Evolutionary conservation across 2,797 vertebrate genomes (phyloP).

Genomic region (Thaleichthys pacificus): DNA sequence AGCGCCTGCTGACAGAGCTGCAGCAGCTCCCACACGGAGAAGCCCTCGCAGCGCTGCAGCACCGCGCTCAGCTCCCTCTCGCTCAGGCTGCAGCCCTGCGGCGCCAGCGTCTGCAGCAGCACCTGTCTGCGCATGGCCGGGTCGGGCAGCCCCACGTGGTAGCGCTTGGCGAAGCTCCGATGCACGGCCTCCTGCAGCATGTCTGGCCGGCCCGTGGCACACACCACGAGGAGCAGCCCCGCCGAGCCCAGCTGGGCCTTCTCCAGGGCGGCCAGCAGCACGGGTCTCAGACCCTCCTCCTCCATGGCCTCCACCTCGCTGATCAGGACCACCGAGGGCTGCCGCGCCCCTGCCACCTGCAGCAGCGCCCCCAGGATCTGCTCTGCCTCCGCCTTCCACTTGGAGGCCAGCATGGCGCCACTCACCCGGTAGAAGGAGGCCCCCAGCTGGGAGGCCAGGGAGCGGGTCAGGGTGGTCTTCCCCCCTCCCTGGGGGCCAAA

Average conservation of each 20-base stretch:
- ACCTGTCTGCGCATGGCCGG: conserved; percentile 82
- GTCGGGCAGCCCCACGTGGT: conserved; percentile 87
- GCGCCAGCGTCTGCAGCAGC: conserved; percentile 84
- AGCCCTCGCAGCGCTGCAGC: conserved; percentile 90
- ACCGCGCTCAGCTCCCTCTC: conserved; percentile 87
- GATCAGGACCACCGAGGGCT: conserved; percentile 86
- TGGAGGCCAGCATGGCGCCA: conserved; percentile 78
- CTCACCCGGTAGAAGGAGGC: conserved; percentile 86
- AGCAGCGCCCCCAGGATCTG: conserved; percentile 87
- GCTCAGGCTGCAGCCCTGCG: conserved; percentile 83
- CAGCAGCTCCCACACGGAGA: conserved; percentile 84
- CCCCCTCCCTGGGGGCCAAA: conserved; percentile 88
- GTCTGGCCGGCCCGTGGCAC: conserved; percentile 86
- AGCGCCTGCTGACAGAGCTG: conserved; percentile 90
- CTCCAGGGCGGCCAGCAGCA: conserved; percentile 86
- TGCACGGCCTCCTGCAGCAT: conserved; percentile 87
- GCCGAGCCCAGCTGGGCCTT: conserved; percentile 74
- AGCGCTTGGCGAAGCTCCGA: conserved; percentile 86
- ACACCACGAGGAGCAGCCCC: conserved; percentile 84
- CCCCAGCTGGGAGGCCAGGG: conserved; percentile 89
- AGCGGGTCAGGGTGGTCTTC: conserved; percentile 87
- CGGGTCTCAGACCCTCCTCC: conserved; percentile 78
- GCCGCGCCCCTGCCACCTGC: conserved; percentile 82
- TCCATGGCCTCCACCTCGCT: conserved; percentile 86
- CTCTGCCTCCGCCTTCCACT: conserved; percentile 87